These are phyloP conservation scores for Drosophila murphyi DNA, from an alignment of 1,140 invertebrate genomes.

Conservation along the genomic window DNA sequence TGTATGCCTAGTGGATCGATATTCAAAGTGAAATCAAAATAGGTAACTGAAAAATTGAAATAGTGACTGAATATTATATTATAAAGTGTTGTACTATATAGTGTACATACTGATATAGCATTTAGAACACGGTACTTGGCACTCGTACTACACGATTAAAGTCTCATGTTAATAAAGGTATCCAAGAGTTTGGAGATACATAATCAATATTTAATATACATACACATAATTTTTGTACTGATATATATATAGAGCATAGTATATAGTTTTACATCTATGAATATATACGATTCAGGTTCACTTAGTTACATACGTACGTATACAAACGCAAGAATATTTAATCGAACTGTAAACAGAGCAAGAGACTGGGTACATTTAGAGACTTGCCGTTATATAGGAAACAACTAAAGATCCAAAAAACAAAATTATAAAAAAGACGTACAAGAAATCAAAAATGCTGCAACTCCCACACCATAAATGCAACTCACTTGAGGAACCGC, in stretches of 20 bases:
- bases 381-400: constrained; percentile 49
- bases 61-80: constrained; percentile 13
- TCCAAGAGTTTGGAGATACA: constrained; percentile 50
- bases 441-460: constrained; percentile 22
- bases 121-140: constrained; percentile 14
- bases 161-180: constrained; percentile 57
- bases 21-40: constrained; percentile 28
- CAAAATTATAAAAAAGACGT: constrained; percentile 23
- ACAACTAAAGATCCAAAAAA: constrained; percentile 24
- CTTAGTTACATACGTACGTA: constrained; percentile 52
- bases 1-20: constrained; percentile 23
- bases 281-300: constrained; percentile 43
- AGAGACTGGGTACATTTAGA: constrained; percentile 57
- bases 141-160: constrained; percentile 44
- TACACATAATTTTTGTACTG: constrained; percentile 39
- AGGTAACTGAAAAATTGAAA: constrained; percentile 15
- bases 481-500: constrained; percentile 85
- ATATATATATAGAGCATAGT: constrained; percentile 42
- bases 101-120: constrained; percentile 10
- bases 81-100: constrained; percentile 15
- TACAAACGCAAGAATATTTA: constrained; percentile 50
- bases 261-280: constrained; percentile 36
- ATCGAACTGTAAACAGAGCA: constrained; percentile 55
- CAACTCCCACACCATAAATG: constrained; percentile 50
- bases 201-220: constrained; percentile 53